A percentile compares a stretch with the other conserved stretches of the same genome.
phyloP scores from a whole-genome alignment of 2,797 vertebrate species.

The Simalia tracyae region DNA sequence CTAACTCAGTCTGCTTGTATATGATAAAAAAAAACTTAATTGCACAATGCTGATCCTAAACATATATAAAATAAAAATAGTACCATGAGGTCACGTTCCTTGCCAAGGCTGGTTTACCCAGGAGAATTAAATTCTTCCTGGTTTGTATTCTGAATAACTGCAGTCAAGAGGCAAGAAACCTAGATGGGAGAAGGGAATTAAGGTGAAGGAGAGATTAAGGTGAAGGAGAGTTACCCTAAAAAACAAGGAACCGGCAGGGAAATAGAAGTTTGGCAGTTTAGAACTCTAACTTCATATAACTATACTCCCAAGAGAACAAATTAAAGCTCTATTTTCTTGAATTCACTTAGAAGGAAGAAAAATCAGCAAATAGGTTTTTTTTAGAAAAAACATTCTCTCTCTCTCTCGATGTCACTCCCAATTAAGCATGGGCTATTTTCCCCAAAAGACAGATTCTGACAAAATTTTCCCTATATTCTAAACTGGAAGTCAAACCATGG shows the following conservation, averaged over 20 bases:
- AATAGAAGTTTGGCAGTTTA: not conserved
- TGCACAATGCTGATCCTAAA: not conserved
- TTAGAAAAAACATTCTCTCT: not conserved
- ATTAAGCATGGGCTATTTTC: not conserved
- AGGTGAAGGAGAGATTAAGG: not conserved
- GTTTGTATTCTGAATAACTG: not conserved
- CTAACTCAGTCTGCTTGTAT: not conserved
- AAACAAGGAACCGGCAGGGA: not conserved
- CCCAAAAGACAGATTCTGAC: not conserved
- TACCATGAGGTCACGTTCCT: not conserved
- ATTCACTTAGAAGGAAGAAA: not conserved
- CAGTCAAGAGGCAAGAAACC: not conserved
- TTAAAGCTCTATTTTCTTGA: not conserved
- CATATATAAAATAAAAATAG: not conserved
- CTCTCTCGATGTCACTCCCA: not conserved
- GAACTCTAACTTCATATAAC: not conserved
- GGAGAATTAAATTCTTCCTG: not conserved
- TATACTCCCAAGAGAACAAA: not conserved
- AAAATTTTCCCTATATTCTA: not conserved
- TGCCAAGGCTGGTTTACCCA: not conserved
- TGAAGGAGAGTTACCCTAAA: not conserved
- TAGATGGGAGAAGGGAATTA: not conserved
- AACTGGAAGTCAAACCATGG: not conserved
- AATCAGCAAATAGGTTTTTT: not conserved
- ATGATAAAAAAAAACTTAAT: conserved; percentile 1